These are phyloP conservation scores for Chironomus tepperi DNA, from an alignment of 1,140 invertebrate genomes.

Conservation along the genomic window DNA sequence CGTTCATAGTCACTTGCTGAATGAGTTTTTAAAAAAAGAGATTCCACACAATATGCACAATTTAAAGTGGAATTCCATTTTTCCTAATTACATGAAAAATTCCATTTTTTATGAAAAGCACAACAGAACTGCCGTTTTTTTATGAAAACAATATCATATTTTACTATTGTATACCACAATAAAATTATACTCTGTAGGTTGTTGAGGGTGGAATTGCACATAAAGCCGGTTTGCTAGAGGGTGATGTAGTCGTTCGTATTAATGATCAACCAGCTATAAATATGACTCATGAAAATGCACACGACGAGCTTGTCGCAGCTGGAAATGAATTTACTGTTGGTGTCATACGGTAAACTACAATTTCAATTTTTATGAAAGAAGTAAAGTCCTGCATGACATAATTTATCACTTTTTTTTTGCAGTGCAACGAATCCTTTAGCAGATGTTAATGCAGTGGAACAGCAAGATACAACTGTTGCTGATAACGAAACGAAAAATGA, in stretches of 20 bases:
- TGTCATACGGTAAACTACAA: constrained; percentile 53
- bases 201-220: constrained; percentile 68
- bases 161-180: too few relatives aligned
- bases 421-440: background rate
- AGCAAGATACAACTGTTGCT: background rate
- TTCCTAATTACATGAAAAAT: too few relatives aligned
- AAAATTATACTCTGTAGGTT: too few relatives aligned
- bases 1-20: too few relatives aligned
- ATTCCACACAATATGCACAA: too few relatives aligned
- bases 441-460: background rate
- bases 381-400: background rate
- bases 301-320: constrained; percentile 60
- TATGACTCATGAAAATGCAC: constrained; percentile 69
- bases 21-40: too few relatives aligned
- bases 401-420: background rate
- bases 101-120: background rate
- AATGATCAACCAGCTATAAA: constrained; percentile 55
- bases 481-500: background rate
- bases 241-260: constrained; percentile 72
- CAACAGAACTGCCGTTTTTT: constrained; percentile 27
- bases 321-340: constrained; percentile 68
- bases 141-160: too few relatives aligned
- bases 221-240: constrained; percentile 66
- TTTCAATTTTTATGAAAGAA: background rate
- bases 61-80: too few relatives aligned